Conservation (phyloP, 1,140 invertebrate genomes). For the Philaenus spumarius region DNA sequence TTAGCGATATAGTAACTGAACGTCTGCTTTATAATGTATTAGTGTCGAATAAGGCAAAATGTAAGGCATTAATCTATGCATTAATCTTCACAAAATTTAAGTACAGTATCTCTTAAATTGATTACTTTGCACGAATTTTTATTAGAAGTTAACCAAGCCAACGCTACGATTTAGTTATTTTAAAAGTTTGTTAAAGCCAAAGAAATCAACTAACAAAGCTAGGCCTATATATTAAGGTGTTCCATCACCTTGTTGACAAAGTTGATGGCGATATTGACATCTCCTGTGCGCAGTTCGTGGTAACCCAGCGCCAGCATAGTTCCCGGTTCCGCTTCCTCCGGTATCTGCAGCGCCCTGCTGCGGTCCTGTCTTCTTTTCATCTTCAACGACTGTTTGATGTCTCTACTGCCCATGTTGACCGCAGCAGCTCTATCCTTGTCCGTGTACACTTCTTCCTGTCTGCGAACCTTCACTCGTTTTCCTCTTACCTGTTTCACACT, state of each 20-base stretch:
- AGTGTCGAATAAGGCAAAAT: too few relatives aligned
- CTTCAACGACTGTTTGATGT: conserved; percentile 78
- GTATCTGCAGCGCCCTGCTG: conserved; percentile 60
- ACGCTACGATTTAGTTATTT: too few relatives aligned
- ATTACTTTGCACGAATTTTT: too few relatives aligned
- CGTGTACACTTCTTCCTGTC: conserved; percentile 63
- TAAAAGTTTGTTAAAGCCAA: too few relatives aligned
- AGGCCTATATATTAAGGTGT: too few relatives aligned
- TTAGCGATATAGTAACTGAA: too few relatives aligned
- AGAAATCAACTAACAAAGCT: too few relatives aligned
- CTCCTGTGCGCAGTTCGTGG: conserved; percentile 64
- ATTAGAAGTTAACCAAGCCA: too few relatives aligned
- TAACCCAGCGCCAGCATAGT: conserved; percentile 64
- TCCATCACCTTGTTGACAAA: conserved; percentile 73
- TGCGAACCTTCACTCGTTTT: conserved; percentile 33
- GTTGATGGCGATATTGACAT: conserved; percentile 58
- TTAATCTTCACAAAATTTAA: too few relatives aligned
- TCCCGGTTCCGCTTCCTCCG: conserved; percentile 68
- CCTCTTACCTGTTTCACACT: conserved; percentile 33
- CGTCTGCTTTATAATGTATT: too few relatives aligned
- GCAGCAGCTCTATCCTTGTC: conserved; percentile 86
- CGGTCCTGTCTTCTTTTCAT: conserved; percentile 72
- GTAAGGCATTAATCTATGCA: too few relatives aligned
- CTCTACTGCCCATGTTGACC: conserved; percentile 68
- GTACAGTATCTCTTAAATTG: too few relatives aligned